Percentiles rank a stretch among this genome's conserved stretches.
Conservation (phyloP, 2,113 vertebrate genomes). For the Callocephalon fimbriatum region DNA sequence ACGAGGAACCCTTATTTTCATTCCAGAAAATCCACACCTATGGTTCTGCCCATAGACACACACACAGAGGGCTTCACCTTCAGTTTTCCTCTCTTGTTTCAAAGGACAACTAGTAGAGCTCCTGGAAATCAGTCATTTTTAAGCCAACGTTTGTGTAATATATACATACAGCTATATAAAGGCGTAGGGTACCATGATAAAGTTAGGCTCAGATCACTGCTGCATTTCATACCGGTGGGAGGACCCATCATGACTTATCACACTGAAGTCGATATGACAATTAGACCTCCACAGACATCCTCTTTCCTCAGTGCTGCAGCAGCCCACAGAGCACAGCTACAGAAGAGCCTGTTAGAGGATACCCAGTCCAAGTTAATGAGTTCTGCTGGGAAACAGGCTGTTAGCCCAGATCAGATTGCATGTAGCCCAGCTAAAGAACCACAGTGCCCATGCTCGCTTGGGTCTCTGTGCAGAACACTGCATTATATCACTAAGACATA, state of each 20-base stretch:
- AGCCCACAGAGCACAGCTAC: background rate
- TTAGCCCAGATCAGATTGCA: background rate
- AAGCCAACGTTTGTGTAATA: background rate
- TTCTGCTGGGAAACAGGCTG: background rate
- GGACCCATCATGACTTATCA: background rate
- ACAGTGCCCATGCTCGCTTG: background rate
- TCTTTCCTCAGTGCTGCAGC: background rate
- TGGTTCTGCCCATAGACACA: background rate
- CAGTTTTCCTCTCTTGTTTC: background rate
- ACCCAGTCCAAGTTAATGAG: background rate
- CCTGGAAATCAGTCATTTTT: background rate
- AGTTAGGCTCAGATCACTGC: background rate
- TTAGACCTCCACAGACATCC: rapidly evolving
- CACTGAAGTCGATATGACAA: rapidly evolving
- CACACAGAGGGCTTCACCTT: background rate
- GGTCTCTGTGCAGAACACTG: background rate
- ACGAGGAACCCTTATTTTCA: background rate
- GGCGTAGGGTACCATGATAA: rapidly evolving
- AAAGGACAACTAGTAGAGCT: background rate
- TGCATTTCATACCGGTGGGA: background rate
- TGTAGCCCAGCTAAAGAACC: background rate
- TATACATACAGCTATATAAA: background rate
- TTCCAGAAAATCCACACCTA: background rate
- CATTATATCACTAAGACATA: background rate
- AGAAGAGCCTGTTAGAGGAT: background rate